These are phyloP conservation scores for Pempheris klunzingeri DNA, from an alignment of 2,797 vertebrate species.

Conservation along the genomic window DNA sequence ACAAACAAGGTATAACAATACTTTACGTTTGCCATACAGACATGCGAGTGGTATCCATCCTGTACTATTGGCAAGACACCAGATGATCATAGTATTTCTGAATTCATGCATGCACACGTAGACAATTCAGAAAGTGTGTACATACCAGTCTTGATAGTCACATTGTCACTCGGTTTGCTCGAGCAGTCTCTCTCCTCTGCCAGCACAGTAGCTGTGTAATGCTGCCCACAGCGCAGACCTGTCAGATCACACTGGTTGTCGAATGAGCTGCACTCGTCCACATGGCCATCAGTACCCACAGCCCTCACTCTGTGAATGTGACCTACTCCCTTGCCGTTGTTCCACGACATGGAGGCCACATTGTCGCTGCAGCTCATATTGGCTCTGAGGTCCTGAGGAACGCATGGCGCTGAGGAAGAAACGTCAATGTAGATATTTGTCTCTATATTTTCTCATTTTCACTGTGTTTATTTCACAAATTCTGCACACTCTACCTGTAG, in stretches of 20 bases:
- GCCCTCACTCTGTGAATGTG: slow-evolving; percentile 79
- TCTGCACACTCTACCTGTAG: neutral
- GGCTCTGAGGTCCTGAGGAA: slow-evolving; percentile 74
- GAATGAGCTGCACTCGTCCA: slow-evolving; percentile 60
- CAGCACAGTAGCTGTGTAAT: slow-evolving; percentile 77
- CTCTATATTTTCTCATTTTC: neutral
- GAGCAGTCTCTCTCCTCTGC: slow-evolving; percentile 78
- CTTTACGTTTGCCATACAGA: neutral
- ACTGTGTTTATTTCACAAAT: neutral
- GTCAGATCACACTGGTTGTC: slow-evolving; percentile 74
- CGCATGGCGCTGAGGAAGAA: slow-evolving; percentile 77
- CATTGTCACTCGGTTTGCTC: slow-evolving; percentile 74
- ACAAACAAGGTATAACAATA: neutral
- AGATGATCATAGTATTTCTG: neutral
- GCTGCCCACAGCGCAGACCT: slow-evolving; percentile 79
- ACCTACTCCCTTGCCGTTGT: slow-evolving; percentile 62
- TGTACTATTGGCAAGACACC: neutral
- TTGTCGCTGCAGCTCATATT: slow-evolving; percentile 80
- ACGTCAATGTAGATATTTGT: neutral
- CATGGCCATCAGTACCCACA: slow-evolving; percentile 50
- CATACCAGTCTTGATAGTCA: slow-evolving; percentile 82
- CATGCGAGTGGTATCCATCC: neutral
- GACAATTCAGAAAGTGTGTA: neutral
- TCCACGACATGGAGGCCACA: slow-evolving; percentile 81
- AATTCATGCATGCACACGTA: neutral